Conservation (phyloP, 2,797 vertebrate species). For the Masticophis lateralis region DNA sequence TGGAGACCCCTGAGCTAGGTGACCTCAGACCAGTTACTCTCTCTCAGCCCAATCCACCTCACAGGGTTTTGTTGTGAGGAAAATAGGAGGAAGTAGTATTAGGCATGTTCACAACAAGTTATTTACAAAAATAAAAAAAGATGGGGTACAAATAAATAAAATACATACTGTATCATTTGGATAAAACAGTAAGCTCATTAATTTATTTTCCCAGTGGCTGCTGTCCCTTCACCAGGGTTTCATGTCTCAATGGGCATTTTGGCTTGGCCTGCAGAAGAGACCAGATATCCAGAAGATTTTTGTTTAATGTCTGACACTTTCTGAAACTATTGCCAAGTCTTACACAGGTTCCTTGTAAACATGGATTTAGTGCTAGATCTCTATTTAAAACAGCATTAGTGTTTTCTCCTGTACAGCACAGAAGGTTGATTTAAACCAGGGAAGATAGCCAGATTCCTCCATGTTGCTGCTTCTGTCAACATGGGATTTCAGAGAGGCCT, state of each 20-base stretch:
- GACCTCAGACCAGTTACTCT: background rate
- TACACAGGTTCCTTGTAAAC: background rate
- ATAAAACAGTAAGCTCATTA: background rate
- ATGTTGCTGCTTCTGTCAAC: background rate
- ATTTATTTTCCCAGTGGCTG: background rate
- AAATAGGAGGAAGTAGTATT: background rate
- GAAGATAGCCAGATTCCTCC: background rate
- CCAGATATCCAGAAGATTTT: background rate
- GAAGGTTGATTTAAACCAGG: background rate
- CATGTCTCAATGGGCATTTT: background rate
- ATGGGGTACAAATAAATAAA: background rate
- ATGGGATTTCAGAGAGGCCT: background rate
- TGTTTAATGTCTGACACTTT: background rate
- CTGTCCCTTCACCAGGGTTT: background rate
- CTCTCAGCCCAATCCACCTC: background rate
- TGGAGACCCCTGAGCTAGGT: background rate
- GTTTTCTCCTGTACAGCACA: background rate
- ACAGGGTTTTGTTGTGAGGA: background rate
- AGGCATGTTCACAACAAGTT: background rate
- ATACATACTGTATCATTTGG: background rate
- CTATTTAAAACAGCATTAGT: background rate
- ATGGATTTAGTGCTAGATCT: background rate
- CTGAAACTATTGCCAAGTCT: background rate
- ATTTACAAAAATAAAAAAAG: background rate
- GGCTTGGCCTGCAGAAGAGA: background rate